Base-by-base conservation (phyloP, 2,113 vertebrate genomes). In the Numenius arquata region DNA sequence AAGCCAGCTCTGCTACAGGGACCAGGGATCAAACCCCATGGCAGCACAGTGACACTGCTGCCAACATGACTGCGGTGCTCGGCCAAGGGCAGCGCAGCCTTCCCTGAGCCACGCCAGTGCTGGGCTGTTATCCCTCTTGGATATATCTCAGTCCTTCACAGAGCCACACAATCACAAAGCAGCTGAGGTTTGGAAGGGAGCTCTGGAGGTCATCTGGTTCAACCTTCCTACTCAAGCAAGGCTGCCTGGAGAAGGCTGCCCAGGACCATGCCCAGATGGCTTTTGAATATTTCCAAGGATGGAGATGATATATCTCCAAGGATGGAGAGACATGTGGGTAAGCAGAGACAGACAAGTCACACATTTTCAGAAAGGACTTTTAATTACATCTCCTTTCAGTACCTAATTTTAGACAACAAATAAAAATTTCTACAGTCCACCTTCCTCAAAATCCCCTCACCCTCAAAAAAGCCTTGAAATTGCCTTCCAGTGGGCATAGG, bases 1-100 rank as follows among this genome's bases (percentile, higher is more conserved):
- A 34, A 80, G 36, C 20, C 40, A 47, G 48, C 26, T 59, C 38
- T 88, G 67, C 67, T 41, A 36, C 11, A 20, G 18, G 67, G 21
- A 48, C 9, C 13, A 15, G 21, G 12, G 13, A 55, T n/a, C 32
- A 85, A 84, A 61, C 2, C 26, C 36, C n/a, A 11, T 6, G n/a
- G n/a, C 53, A 72, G n/a, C 25, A n/a, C 17, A 16, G 59, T 62
- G 61, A 16, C 61, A 27, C 32, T 6, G 3, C 25, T 62, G 47
- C 26, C 30, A 52, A 34, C 5, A 2, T 9, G 26, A 47, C 34
- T 8, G 4, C 0, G 3, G 41, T 22, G 41, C 29, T 40, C 1
- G 0, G 43, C 36, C 36, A 74, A 73, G 30, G 9, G 26, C 21
- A 29, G 55, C 13, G 15, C 36, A 78, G 59, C 48, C 50, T 65